These are phyloP conservation scores for Cynoglossus semilaevis DNA, from an alignment of 2,113 vertebrate genomes.

Conservation along the genomic window DNA sequence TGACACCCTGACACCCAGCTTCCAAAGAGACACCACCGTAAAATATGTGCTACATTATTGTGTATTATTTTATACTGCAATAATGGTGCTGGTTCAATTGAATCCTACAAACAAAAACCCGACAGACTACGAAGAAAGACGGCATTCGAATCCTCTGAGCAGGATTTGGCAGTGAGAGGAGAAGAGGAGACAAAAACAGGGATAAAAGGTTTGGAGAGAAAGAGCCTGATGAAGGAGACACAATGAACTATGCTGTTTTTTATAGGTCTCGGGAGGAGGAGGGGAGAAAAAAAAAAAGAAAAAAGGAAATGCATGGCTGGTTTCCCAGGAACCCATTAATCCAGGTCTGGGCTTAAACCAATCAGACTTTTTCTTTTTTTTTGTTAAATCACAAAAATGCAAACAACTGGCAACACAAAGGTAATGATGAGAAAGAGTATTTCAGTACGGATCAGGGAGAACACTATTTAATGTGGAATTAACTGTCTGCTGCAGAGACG, in stretches of 20 bases:
- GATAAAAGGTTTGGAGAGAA: slow-evolving; percentile 45
- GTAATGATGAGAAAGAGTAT: background rate
- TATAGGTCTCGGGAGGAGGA: slow-evolving; percentile 10
- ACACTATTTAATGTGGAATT: too few relatives aligned
- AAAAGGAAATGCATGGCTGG: slow-evolving; percentile 20
- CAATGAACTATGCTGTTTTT: slow-evolving; percentile 24
- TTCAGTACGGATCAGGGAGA: background rate
- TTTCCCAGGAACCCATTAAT: slow-evolving; percentile 39
- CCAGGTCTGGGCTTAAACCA: slow-evolving; percentile 36
- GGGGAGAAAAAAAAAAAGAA: too few relatives aligned
- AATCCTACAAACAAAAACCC: slow-evolving; percentile 8
- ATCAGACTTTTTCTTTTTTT: slow-evolving; percentile 28
- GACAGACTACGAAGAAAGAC: slow-evolving; percentile 12
- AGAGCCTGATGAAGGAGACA: slow-evolving; percentile 32
- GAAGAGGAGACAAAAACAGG: slow-evolving; percentile 18
- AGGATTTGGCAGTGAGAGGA: slow-evolving; percentile 18
- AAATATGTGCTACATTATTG: too few relatives aligned
- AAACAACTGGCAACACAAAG: background rate
- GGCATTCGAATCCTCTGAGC: background rate
- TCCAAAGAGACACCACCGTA: background rate
- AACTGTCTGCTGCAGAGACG: too few relatives aligned
- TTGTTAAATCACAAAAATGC: slow-evolving; percentile 11
- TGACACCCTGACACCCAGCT: slow-evolving; percentile 27
- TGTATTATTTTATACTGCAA: too few relatives aligned
- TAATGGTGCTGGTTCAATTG: too few relatives aligned